A percentile compares a stretch with the other conserved stretches of the same genome.
Conservation (phyloP, 2,113 vertebrate species). For the Spea multiplicata region DNA sequence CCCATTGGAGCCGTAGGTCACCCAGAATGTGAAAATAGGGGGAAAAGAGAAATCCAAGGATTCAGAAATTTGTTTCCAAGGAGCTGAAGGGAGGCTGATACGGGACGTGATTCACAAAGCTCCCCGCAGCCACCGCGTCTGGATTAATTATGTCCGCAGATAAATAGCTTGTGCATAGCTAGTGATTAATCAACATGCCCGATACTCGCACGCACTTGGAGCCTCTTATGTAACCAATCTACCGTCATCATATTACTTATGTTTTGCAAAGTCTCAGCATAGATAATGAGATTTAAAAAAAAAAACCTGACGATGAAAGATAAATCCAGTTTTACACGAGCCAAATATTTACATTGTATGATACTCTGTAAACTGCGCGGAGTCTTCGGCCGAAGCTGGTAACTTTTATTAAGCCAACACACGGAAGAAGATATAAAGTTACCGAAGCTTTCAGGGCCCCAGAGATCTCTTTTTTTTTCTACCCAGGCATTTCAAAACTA, state of each 20-base stretch:
- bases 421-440: too few species aligned
- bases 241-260: not conserved
- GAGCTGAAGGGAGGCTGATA: not conserved
- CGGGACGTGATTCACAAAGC: not conserved
- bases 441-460: too few species aligned
- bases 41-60: not conserved
- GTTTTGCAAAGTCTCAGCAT: not conserved
- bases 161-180: not conserved
- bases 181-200: not conserved
- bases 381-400: too few species aligned
- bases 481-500: too few species aligned
- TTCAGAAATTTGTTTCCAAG: conserved; percentile 12
- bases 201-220: not conserved
- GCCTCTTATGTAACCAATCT: not conserved
- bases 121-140: conserved; percentile 13
- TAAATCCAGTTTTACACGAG: not conserved
- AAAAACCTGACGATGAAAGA: not conserved
- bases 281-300: not conserved
- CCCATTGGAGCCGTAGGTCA: too few species aligned
- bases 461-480: too few species aligned
- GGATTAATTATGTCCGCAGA: conserved; percentile 24
- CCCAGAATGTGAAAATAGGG: not conserved
- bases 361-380: too few species aligned
- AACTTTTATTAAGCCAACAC: too few species aligned
- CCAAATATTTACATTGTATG: too few species aligned